Base-by-base conservation (phyloP, 2,113 vertebrate genomes). In the Lophius piscatorius region DNA sequence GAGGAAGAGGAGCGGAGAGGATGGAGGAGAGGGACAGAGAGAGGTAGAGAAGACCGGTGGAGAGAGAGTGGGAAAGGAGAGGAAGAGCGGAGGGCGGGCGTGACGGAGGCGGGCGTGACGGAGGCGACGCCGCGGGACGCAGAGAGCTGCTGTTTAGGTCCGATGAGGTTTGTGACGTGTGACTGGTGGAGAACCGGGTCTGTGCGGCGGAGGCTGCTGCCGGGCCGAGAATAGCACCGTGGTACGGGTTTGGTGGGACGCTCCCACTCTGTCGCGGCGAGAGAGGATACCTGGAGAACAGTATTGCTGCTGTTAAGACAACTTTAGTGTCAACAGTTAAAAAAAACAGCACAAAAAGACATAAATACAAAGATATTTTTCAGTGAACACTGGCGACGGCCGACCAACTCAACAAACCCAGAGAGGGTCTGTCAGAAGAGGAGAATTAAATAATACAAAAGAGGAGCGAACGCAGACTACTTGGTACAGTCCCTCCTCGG, bases 401-500 rank as follows among this genome's bases (percentile, higher is more conserved):
- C 92, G 93, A 93, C 88, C 74, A 78, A 89, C 86, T 90, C 90
- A 92, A 91, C 88, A 80, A 81, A 89, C 89, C 91, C 69, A 81
- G 57, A 55, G 54, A 81, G 87, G 92, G 86, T 70, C 71, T 90
- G 92, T 91, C 89, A 80, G 71, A 85, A 74, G 77, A 80, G 59
- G 73, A 74, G 70, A 76, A 85, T 90, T 91, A 90, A 90, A 91
- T 91, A 90, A 84, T 59, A 76, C 12, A 12, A 22, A 70, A 50
- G 60, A 61, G 50, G 21, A 60, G 26, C 64, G 21, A 78, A 61
- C 48, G 38, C 46, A 46, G 33, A 73, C 83, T 91, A 92, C 90
- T 95, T 92, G 83, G 93, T 89, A 61, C 92, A 96, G 88, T 99
- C 97, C 91, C 94, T 98, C 84, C 94, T 92, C 51, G 97, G 97